Evolutionary conservation across 2,113 vertebrate species (phyloP), one percentile per base, ranked within the genome.

Genomic region (Melanotaenia duboulayi): DNA sequence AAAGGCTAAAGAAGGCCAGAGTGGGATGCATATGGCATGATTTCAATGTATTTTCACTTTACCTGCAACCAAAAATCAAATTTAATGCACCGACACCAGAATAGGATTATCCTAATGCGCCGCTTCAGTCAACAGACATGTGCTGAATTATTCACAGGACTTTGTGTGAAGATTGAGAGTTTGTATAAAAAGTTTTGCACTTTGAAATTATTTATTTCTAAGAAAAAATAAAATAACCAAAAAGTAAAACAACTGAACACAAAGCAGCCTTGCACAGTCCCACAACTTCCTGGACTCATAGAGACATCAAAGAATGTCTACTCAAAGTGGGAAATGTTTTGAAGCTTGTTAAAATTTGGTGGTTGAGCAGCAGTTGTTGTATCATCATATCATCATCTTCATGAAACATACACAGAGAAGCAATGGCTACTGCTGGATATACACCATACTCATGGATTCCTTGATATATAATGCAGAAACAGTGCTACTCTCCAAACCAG

Each of bases 361-460:
- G 17, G 64, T 50, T 65, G 61, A 72, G 71, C 37, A 12, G 22
- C 73, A 73, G 75, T 72, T 75, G 75, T 84, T 83, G 65, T 88
- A 78, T 84, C 73, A 81, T 80, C 76, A 56, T 80, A 82, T 83
- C 83, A 44, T 89, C 82, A 87, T 80, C 83, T 68, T 85, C 83
- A 76, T 82, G 72, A 87, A 88, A 84, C 66, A 81, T 64, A 71
- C 32, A 83, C 23, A n/a, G 11, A 54, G 42, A 59, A 60, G 75
- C 3, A 57, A 68, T 49, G 67, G 57, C 32, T 37, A 62, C 49
- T 14, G 75, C 68, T 22, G 73, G 63, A 58, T 44, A 50, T 54
- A 55, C 20, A 11, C 25, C 16, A 63, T 20, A 60, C 28, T 37
- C 67, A 65, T 48, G 65, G 39, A 65, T 70, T 71, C 37, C 44